Conservation (phyloP, 2,888 invertebrate genomes). For the Hypomecis punctinalis region DNA sequence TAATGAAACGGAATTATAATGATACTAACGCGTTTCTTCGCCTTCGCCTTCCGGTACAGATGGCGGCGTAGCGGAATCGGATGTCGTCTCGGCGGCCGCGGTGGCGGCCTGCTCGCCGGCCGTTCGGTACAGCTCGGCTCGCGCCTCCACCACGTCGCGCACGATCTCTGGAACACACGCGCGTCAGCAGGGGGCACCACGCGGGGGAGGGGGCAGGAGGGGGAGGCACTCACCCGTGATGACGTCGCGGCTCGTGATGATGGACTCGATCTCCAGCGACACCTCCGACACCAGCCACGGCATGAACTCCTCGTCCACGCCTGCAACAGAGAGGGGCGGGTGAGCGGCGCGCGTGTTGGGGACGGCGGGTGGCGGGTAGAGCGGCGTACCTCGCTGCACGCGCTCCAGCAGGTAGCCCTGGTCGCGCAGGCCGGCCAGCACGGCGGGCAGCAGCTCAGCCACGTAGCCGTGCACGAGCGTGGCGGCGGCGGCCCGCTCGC, state of each 20-base stretch:
- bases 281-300: constrained; percentile 95
- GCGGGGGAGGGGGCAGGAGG: not conserved
- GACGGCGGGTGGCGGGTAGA: not conserved
- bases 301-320: constrained; percentile 92
- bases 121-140: constrained; percentile 86
- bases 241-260: constrained; percentile 92
- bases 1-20: too few relatives aligned
- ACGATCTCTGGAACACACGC: constrained; percentile 86
- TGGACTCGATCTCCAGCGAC: constrained; percentile 91
- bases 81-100: constrained; percentile 33
- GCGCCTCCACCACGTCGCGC: constrained; percentile 90
- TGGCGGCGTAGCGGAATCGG: constrained; percentile 59
- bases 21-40: constrained; percentile 44
- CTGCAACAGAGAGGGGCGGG: constrained; percentile 64
- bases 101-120: constrained; percentile 63
- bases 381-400: constrained; percentile 81
- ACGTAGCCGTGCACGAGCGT: constrained; percentile 94
- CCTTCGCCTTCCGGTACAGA: constrained; percentile 50
- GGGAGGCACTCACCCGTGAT: constrained; percentile 85
- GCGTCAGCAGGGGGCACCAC: not conserved
- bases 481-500: constrained; percentile 92
- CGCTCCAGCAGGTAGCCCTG: constrained; percentile 89
- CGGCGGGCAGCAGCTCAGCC: constrained; percentile 93
- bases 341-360: not conserved
- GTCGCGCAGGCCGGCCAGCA: constrained; percentile 91